Evolutionary conservation across 2,113 vertebrate species (phyloP).

Genomic region (Indicator indicator): DNA sequence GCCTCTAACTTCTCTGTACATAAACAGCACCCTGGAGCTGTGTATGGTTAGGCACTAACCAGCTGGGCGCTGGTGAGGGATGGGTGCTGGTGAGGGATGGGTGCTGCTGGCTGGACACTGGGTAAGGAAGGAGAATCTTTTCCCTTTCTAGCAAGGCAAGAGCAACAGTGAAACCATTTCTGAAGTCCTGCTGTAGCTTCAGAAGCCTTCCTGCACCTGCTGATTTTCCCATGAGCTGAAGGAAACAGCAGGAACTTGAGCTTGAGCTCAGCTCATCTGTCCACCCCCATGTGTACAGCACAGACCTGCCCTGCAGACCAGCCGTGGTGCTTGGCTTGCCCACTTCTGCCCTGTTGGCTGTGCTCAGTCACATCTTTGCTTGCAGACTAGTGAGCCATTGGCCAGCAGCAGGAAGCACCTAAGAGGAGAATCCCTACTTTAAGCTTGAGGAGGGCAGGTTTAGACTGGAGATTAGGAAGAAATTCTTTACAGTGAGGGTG

Average conservation of each 20-base stretch:
- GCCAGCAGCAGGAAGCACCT: not conserved
- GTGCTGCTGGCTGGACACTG: not conserved
- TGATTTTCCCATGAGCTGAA: not conserved
- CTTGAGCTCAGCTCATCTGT: not conserved
- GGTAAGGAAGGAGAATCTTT: not conserved
- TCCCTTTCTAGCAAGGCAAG: not conserved
- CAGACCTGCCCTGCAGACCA: not conserved
- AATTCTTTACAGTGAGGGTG: no score
- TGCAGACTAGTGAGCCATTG: not conserved
- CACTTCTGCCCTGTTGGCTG: not conserved
- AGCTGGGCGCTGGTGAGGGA: not conserved
- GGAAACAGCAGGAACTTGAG: no score
- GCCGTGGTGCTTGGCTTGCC: rapidly evolving
- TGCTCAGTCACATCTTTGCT: not conserved
- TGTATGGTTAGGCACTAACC: not conserved
- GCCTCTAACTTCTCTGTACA: not conserved
- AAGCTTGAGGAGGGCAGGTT: no score
- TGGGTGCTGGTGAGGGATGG: not conserved
- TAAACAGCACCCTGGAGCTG: no score
- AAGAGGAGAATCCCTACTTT: not conserved
- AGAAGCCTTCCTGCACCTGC: not conserved
- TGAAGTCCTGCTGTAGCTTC: not conserved
- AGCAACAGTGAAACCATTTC: not conserved
- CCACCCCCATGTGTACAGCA: rapidly evolving
- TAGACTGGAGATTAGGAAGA: no score